Percentiles rank a stretch among this genome's conserved stretches.
Conservation (phyloP, 1,140 invertebrate species). For the Drosophila tsacasi region DNA sequence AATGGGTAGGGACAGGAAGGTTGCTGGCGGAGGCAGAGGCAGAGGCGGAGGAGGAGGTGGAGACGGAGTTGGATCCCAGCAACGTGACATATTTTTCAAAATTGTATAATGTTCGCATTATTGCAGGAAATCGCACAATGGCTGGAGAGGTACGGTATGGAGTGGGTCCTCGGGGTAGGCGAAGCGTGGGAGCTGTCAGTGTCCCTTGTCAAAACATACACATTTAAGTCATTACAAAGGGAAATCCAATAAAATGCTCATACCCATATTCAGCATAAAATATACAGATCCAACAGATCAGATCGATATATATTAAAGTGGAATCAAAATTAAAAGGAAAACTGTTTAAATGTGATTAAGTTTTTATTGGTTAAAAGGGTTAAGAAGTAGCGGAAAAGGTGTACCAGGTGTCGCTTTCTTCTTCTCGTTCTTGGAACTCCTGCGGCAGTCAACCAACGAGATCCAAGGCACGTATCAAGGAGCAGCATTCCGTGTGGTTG, state of each 20-base stretch:
- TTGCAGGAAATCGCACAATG: slow-evolving; percentile 57
- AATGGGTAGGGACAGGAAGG: neutral
- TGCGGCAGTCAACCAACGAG: neutral
- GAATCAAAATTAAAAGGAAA: neutral
- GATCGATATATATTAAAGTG: slow-evolving; percentile 1
- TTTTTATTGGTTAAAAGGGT: neutral
- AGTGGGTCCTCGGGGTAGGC: neutral
- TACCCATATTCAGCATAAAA: neutral
- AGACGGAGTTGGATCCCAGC: slow-evolving; percentile 13
- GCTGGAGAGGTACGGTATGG: neutral
- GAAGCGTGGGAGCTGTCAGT: slow-evolving; percentile 33
- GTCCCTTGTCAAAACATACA: slow-evolving; percentile 44
- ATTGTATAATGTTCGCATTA: slow-evolving; percentile 69
- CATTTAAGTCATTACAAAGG: slow-evolving; percentile 24
- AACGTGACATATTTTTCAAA: slow-evolving; percentile 75
- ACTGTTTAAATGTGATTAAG: neutral
- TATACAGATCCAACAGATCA: neutral
- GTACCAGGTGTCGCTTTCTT: neutral
- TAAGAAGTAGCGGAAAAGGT: no score
- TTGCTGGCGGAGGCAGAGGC: neutral
- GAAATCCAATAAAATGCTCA: slow-evolving; percentile 26
- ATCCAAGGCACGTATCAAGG: neutral
- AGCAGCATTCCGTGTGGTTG: neutral
- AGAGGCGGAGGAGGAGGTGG: neutral
- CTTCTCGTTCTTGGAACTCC: neutral